phyloP scores from a whole-genome alignment of 2,113 vertebrate genomes.

The Odontesthes bonariensis region DNA sequence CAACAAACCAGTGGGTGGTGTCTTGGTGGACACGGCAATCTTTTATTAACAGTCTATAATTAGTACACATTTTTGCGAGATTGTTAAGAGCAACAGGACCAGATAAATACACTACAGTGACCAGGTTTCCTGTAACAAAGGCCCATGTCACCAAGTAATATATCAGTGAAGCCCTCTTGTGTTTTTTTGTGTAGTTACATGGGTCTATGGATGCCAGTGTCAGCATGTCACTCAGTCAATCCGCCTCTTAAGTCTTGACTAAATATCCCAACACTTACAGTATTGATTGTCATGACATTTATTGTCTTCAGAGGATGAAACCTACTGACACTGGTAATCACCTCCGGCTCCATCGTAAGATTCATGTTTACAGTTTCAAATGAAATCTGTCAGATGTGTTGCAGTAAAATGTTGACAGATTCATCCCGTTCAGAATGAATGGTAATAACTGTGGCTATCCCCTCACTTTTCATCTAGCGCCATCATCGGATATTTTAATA shows the following conservation, averaged over 20 bases:
- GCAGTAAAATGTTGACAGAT: neutral
- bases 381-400: neutral
- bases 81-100: too few relatives aligned
- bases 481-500: neutral
- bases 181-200: neutral
- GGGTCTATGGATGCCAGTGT: neutral
- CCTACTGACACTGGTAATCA: neutral
- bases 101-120: too few relatives aligned
- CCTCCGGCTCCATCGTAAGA: neutral
- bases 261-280: neutral
- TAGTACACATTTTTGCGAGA: neutral
- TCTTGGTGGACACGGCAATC: too few relatives aligned
- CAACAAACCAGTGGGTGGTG: too few relatives aligned
- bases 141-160: neutral
- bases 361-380: slow-evolving; percentile 3
- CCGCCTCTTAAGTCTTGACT: neutral
- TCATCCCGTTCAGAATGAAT: neutral
- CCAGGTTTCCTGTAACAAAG: neutral
- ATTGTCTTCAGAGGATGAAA: neutral
- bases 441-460: neutral
- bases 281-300: slow-evolving; percentile 10
- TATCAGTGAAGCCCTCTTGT: neutral
- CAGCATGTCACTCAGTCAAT: neutral
- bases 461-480: neutral
- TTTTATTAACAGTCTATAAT: neutral